A percentile compares a stretch with the other conserved stretches of the same genome.
Conservation (phyloP, 1,140 invertebrate species). For the Reticulitermes speratus region DNA sequence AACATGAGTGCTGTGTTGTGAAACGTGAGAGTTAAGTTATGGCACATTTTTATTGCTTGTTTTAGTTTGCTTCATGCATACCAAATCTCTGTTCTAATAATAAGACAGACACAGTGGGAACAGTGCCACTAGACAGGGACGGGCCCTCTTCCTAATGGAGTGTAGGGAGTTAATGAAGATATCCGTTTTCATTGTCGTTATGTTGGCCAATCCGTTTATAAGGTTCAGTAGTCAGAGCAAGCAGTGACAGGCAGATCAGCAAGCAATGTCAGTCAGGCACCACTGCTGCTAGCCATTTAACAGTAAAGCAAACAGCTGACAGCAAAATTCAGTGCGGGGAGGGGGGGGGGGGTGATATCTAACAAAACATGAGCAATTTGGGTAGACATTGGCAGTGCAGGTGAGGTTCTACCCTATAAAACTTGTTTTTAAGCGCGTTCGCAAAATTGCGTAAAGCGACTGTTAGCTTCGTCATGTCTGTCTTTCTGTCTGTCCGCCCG, state of each 20-base stretch:
- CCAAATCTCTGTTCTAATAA: too few species aligned
- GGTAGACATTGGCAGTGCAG: too few species aligned
- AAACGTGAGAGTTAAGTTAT: too few species aligned
- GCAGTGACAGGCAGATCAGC: not conserved
- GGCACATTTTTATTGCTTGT: too few species aligned
- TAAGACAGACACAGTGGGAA: not conserved
- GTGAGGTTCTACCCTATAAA: too few species aligned
- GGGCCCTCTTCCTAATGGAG: not conserved
- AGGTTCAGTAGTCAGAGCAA: not conserved
- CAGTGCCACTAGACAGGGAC: not conserved
- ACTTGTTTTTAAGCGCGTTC: too few species aligned
- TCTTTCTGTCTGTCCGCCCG: too few species aligned
- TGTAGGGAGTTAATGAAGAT: conserved; percentile 12
- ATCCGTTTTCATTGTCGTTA: conserved; percentile 8
- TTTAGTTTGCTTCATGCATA: too few species aligned
- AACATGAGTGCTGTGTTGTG: too few species aligned
- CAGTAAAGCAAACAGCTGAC: conserved; percentile 9
- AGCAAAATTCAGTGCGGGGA: not conserved
- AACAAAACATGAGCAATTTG: not conserved
- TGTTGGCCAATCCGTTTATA: conserved; percentile 11
- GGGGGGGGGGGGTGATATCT: not conserved
- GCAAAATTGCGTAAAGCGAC: too few species aligned
- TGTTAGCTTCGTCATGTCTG: too few species aligned
- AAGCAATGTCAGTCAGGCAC: not conserved
- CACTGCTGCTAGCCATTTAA: not conserved